Percentiles rank a stretch among this genome's conserved stretches.
phyloP scores from a whole-genome alignment of 2,888 invertebrate genomes.

The Leucophenga maculata region DNA sequence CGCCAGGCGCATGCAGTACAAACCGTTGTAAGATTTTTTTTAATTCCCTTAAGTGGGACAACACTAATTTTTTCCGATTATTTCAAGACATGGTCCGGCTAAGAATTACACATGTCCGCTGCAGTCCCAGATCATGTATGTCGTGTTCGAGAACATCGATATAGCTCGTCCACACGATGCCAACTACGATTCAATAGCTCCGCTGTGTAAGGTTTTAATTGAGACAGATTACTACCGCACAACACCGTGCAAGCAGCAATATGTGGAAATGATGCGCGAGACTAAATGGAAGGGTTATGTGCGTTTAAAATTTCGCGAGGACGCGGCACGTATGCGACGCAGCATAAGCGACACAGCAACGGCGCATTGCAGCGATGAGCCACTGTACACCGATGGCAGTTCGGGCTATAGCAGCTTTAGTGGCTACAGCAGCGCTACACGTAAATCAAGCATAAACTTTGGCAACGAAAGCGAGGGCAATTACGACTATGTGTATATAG shows the following conservation, averaged over 20 bases:
- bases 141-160: constrained; percentile 83
- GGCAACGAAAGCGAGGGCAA: constrained; percentile 41
- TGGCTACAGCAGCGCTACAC: constrained; percentile 34
- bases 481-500: constrained; percentile 77
- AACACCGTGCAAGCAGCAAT: constrained; percentile 62
- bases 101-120: constrained; percentile 74
- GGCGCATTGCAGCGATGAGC: constrained; percentile 33
- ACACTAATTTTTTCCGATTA: neutral
- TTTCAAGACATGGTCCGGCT: constrained; percentile 68
- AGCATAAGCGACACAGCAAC: constrained; percentile 11
- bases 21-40: constrained; percentile 64
- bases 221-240: constrained; percentile 71
- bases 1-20: constrained; percentile 77
- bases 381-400: constrained; percentile 58
- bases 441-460: constrained; percentile 9
- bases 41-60: too few relatives aligned
- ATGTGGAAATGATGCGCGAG: constrained; percentile 55
- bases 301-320: constrained; percentile 65
- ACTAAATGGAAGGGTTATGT: constrained; percentile 70
- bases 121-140: constrained; percentile 78
- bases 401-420: constrained; percentile 59
- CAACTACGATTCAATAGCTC: constrained; percentile 71
- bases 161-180: constrained; percentile 78
- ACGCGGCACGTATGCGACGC: constrained; percentile 25
- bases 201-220: constrained; percentile 78